Evolutionary conservation across 2,797 vertebrate genomes (phyloP), one percentile per base, ranked within the genome.

Genomic region (Neosalanx taihuensis): DNA sequence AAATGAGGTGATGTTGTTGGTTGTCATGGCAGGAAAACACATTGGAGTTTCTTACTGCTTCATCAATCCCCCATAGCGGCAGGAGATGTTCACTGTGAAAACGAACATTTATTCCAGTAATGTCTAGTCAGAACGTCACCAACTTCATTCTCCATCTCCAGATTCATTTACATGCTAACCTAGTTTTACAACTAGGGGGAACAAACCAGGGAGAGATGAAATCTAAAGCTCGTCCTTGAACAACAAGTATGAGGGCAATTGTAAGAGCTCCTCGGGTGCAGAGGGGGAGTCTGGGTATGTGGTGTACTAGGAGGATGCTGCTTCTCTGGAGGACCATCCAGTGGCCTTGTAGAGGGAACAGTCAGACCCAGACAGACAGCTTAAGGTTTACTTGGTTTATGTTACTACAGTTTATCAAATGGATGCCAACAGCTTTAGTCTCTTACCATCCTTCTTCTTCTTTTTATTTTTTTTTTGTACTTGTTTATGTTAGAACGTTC

Each of bases 131-230:
- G 62, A 56, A 58, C 31, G 67, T 56, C 58, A 57, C 33, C 9
- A 37, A 70, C 3, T 33, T 56, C 3, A 56, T 17, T 6, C 18
- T 17, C 15, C 9, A 30, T 78, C 41, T 53, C 35, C 37, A 15
- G 41, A 67, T 69, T 81, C 73, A 86, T 85, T 86, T 87, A 71
- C 79, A 86, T 85, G 76, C 80, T 86, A 87, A 86, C 81, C 83
- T 70, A 83, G 72, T 86, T 86, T 58, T 51, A 29, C 60, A 61
- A 30, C 56, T 71, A 17, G 51, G 15, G 51, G 51, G 49, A 18
- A 56, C 6, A 62, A 71, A 76, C 77, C 35, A 4, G 62, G 64
- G 64, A 63, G 72, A 77, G 65, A 72, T 35, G 13, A 30, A 37
- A 75, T 2, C 3, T 41, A 15, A 70, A 70, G 57, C 61, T 75